phyloP scores from a whole-genome alignment of 1,140 invertebrate genomes.

The Rhyacophila brunnea region DNA sequence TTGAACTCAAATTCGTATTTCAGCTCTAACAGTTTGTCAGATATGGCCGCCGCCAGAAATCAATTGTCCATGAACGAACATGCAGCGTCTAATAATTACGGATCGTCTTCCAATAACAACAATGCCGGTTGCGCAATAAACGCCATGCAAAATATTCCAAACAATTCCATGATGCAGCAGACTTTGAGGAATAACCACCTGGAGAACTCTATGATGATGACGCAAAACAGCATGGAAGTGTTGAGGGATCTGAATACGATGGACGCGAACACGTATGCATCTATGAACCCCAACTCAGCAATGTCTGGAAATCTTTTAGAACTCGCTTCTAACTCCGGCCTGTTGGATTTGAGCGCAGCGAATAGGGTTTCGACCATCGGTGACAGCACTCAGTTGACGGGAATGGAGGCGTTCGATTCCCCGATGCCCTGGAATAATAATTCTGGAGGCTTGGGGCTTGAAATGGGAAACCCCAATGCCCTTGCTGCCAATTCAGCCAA shows the following conservation, averaged over 20 bases:
- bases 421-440: slow-evolving; percentile 24
- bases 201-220: slow-evolving; percentile 2
- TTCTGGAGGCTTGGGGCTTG: slow-evolving; percentile 6
- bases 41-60: slow-evolving; percentile 9
- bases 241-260: slow-evolving; percentile 12
- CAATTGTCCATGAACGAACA: slow-evolving; percentile 1
- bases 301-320: slow-evolving; percentile 16
- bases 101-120: slow-evolving; percentile 9
- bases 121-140: not conserved
- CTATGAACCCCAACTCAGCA: slow-evolving; percentile 6
- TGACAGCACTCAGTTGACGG: slow-evolving; percentile 5
- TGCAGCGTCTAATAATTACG: slow-evolving; percentile 7
- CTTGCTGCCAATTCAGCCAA: not conserved
- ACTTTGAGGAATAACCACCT: slow-evolving; percentile 4
- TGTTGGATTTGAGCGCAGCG: slow-evolving; percentile 13
- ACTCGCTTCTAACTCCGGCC: slow-evolving; percentile 3
- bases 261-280: slow-evolving; percentile 14
- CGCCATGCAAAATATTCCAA: slow-evolving; percentile 4
- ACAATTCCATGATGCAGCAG: slow-evolving; percentile 4
- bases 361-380: slow-evolving; percentile 1
- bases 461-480: slow-evolving; percentile 5
- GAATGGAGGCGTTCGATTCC: slow-evolving; percentile 24
- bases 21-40: slow-evolving; percentile 11
- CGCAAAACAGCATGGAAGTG: not conserved
- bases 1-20: slow-evolving; percentile 21